phyloP scores from a whole-genome alignment of 2,113 vertebrate genomes.

The Scytalopus superciliaris region DNA sequence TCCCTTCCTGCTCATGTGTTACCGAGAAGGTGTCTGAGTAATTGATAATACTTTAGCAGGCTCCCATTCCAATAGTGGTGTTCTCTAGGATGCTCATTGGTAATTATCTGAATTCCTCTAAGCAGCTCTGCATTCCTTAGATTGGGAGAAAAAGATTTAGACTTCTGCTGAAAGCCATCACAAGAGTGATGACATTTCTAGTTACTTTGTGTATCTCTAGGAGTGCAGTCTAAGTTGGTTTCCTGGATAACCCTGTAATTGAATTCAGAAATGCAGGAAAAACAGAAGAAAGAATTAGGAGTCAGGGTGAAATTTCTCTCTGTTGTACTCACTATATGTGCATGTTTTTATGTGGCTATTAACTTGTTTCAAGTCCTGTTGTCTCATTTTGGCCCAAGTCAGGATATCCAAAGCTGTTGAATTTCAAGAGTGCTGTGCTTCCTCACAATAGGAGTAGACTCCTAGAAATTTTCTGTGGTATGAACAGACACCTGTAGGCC shows the following conservation, averaged over 20 bases:
- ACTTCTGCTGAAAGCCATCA: conserved; percentile 9
- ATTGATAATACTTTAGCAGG: neutral
- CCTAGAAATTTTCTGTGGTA: neutral
- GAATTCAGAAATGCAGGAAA: neutral
- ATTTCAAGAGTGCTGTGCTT: neutral
- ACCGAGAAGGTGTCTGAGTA: neutral
- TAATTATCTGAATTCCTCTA: conserved; percentile 4
- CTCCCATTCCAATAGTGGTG: neutral
- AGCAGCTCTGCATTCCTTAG: neutral
- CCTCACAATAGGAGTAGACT: neutral
- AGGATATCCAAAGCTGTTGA: neutral
- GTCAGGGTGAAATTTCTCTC: neutral
- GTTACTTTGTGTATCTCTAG: neutral
- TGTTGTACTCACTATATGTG: neutral
- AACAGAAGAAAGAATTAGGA: neutral
- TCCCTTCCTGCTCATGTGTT: neutral
- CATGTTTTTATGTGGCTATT: neutral
- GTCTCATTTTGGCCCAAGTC: neutral
- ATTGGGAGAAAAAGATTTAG: conserved; percentile 1
- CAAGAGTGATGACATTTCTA: neutral
- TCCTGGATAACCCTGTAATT: neutral
- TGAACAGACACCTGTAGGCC: neutral
- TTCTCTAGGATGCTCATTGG: neutral
- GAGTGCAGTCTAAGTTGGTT: neutral
- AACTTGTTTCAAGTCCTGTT: neutral